These are phyloP conservation scores for Panulirus ornatus DNA, from an alignment of 1,140 invertebrate genomes.

Conservation along the genomic window DNA sequence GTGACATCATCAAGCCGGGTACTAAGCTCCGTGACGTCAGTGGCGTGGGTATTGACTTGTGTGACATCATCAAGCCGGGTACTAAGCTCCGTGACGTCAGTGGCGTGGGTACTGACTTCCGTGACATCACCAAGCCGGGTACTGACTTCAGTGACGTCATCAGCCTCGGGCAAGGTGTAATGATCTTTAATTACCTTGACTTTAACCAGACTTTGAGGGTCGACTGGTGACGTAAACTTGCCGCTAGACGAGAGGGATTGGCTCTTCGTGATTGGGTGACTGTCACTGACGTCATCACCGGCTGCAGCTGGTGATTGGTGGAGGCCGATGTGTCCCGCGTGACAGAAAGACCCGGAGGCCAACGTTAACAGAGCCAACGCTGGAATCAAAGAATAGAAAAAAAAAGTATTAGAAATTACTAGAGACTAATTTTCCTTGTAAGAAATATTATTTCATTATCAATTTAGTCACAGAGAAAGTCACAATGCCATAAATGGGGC, in stretches of 20 bases:
- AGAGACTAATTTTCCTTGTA: too few relatives aligned
- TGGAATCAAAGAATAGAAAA: background rate
- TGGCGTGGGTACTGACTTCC: background rate
- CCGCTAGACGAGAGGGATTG: background rate
- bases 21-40: background rate
- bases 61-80: background rate
- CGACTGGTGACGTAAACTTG: background rate
- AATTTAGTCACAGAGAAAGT: too few relatives aligned
- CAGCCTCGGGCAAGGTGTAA: background rate
- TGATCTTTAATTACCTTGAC: background rate
- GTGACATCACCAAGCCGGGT: background rate
- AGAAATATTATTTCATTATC: too few relatives aligned
- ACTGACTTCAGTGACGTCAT: background rate
- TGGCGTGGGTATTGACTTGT: background rate
- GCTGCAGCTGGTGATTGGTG: background rate
- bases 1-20: background rate
- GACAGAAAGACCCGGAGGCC: background rate
- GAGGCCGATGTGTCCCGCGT: background rate
- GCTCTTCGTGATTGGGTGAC: background rate
- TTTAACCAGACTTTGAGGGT: background rate
- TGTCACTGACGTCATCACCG: background rate
- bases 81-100: background rate
- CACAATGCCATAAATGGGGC: too few relatives aligned
- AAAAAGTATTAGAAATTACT: background rate
- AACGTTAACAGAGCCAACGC: constrained; percentile 1